Evolutionary conservation across 2,113 vertebrate species (phyloP), one percentile per base, ranked within the genome.

Genomic region (Cairina moschata): DNA sequence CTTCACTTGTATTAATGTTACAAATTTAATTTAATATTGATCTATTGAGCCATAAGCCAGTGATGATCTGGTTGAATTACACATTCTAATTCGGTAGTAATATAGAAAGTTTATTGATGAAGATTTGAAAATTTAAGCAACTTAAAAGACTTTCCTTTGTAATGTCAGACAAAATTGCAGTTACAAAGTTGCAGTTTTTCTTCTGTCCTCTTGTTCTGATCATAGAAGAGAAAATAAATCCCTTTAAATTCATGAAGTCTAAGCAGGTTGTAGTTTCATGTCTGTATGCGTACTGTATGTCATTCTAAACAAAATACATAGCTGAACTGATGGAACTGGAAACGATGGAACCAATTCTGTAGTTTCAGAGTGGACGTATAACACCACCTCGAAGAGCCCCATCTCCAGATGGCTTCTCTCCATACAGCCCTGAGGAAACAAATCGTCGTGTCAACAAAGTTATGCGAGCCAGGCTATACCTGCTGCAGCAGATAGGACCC

Each of bases 401-500:
- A 1, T 99, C 99, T 21, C 99, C 99, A 25, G 99, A 99, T 71
- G 99, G 99, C 77, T 99, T 98, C 96, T 99, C 99, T 13, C 99
- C 99, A 0, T 99, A 99, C 71, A 98, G 98, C 93, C 98, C 99
- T 0, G 99, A 99, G 96, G 98, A 99, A 90, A 99, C 99, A 31
- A 98, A 74, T 91, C 99, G 98, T 72, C 98, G 99, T 3, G 98
- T 99, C 88, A 99, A 98, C 97, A 99, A 99, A 97, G 99, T 99
- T 68, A 99, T 99, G 99, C 97, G 98, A 72, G 99, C 99, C 67
- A 97, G 99, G 71, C 97, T 99, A 29, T 99, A 99, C 95, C 71
- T 99, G 79, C 97, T 99, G 77, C 99, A 99, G 96, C 99, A 99
- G 55, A 99, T 99, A 88, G 99, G 99, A 94, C 99, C 99, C 54